phyloP scores from a whole-genome alignment of 1,140 invertebrate genomes.

The Linepithema humile region DNA sequence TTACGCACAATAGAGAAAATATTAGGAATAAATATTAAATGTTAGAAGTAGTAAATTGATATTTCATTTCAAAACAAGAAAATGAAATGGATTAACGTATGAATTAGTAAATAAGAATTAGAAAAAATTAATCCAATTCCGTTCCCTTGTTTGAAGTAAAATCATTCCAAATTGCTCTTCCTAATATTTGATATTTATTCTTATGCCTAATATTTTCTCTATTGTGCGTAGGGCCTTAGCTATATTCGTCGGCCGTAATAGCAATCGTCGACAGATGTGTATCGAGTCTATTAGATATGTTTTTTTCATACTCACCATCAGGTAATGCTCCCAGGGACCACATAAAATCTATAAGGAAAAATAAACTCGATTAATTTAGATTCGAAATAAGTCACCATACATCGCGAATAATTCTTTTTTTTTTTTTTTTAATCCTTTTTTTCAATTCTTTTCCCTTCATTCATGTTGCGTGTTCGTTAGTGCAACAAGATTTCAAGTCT shows the following conservation, averaged over 20 bases:
- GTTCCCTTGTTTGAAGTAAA: too few species aligned
- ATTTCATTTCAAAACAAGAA: too few species aligned
- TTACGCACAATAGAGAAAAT: too few species aligned
- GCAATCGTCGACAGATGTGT: not conserved
- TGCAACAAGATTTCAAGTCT: constrained; percentile 58
- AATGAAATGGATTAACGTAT: too few species aligned
- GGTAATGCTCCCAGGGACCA: constrained; percentile 98
- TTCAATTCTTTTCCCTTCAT: constrained; percentile 40
- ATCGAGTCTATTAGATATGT: constrained; percentile 11
- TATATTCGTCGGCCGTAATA: constrained; percentile 16
- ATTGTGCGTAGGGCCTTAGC: not conserved
- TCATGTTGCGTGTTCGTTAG: constrained; percentile 56
- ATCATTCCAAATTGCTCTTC: too few species aligned
- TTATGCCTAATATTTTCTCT: too few species aligned
- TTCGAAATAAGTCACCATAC: constrained; percentile 3
- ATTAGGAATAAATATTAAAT: too few species aligned
- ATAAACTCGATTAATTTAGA: constrained; percentile 85
- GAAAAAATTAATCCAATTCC: too few species aligned
- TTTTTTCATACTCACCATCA: constrained; percentile 92
- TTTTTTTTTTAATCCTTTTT: constrained; percentile 4
- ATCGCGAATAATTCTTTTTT: constrained; percentile 38
- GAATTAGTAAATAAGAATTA: too few species aligned
- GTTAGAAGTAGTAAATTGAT: too few species aligned
- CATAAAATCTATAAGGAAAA: constrained; percentile 97
- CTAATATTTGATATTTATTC: too few species aligned